Base-by-base conservation (phyloP, 2,113 vertebrate species). In the Aspidoscelis tigris region DNA sequence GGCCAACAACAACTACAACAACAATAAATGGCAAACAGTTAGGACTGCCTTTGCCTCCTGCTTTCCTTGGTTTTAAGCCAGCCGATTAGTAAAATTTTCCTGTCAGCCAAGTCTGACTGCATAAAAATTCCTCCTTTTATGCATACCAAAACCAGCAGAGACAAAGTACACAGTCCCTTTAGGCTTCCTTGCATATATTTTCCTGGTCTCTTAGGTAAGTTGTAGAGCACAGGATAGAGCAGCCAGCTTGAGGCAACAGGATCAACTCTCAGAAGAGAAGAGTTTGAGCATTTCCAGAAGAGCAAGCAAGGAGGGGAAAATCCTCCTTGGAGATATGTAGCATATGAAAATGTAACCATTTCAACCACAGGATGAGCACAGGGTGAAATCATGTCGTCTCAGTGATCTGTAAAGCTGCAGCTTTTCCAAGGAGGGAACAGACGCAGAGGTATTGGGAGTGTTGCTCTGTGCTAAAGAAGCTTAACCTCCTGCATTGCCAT, bases 211-310 rank as follows among this genome's bases (percentile, higher is more conserved):
- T 14, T 18, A 2, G 71, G 5, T 68, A 50, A 66, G 20, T 24
- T 39, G 65, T 71, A 73, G 86, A 24, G 39, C 11, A 33, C 7
- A 61, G 75, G 65, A 12, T 69, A 47, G 22, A 76, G 43, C 53
- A 80, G 76, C 69, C 6, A n/a, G 58, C 21, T 84, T 22, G 74
- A 55, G 69, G 70, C 18, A 47, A 0, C 33, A 39, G 43, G 7
- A 11, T 22, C 72, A 69, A 8, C 55, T n/a, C 58, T 69, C 78
- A n/a, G 18, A 22, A 61, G 8, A 76, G 41, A 82, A 70, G 47
- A 26, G 18, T 64, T 55, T 58, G 39, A 84, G 69, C 24, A 65
- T 44, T 79, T 82, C 61, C 66, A n/a, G 70, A 84, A 84, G 16
- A 66, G 50, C 20, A 69, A 41, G 9, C 21, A 81, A 69, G 74